These are phyloP conservation scores for Nemurella pictetii DNA, from an alignment of 2,888 invertebrate species.

Conservation along the genomic window DNA sequence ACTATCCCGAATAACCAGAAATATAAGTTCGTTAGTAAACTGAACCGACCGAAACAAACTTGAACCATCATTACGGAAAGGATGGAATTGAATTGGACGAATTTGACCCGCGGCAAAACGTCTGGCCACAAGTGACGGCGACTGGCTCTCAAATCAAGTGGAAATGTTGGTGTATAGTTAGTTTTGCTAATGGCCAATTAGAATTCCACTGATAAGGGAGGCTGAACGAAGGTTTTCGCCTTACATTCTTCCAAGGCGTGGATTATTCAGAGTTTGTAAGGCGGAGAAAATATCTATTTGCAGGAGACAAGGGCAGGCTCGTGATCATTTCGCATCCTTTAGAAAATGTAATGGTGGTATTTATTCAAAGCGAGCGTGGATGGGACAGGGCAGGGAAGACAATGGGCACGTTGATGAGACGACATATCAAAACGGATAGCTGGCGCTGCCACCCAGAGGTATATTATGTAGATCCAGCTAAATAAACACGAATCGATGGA, in stretches of 20 bases:
- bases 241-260: not conserved
- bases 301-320: not conserved
- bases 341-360: not conserved
- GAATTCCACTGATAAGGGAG: not conserved
- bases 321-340: not conserved
- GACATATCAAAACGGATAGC: not conserved
- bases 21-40: conserved; percentile 13
- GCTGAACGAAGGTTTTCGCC: not conserved
- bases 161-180: not conserved
- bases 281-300: not conserved
- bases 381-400: not conserved
- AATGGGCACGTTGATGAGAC: not conserved
- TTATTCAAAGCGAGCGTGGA: not conserved
- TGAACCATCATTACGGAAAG: not conserved
- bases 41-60: conserved; percentile 8
- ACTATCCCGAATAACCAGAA: not conserved
- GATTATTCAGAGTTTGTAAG: not conserved
- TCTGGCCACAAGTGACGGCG: not conserved
- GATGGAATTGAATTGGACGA: not conserved
- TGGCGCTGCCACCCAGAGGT: not conserved
- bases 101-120: not conserved
- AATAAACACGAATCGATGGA: too few relatives aligned
- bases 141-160: not conserved
- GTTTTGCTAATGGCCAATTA: not conserved
- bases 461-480: too few relatives aligned